phyloP scores from a whole-genome alignment of 2,113 vertebrate genomes.

The Oceanodroma tethys region DNA sequence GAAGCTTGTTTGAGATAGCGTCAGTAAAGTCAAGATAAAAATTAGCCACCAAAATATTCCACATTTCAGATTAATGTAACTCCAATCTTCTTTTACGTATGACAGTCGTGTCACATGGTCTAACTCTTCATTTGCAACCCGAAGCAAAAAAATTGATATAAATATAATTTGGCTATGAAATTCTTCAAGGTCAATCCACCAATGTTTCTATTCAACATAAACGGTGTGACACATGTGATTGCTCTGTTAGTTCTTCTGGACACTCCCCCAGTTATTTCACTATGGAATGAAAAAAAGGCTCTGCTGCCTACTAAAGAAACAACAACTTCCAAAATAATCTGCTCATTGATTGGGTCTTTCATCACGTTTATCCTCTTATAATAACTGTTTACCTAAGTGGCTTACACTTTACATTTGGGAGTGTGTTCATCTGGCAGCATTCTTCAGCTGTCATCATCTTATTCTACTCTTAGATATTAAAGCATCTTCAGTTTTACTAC shows the following conservation, averaged over 20 bases:
- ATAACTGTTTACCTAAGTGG: not conserved
- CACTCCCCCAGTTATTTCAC: not conserved
- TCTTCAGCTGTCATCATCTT: not conserved
- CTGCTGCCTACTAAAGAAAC: not conserved
- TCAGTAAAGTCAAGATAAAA: not conserved
- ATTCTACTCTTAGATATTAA: not conserved
- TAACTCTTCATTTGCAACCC: not conserved
- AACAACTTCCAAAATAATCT: not conserved
- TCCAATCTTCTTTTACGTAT: not conserved
- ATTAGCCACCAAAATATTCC: not conserved
- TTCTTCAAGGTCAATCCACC: not conserved
- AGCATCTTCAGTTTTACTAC: not conserved
- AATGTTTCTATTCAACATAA: not conserved
- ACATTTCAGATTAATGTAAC: not conserved
- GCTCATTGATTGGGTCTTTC: not conserved
- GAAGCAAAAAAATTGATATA: not conserved
- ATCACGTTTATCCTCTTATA: not conserved
- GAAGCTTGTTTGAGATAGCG: not conserved
- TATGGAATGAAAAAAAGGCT: not conserved
- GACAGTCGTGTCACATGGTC: fast-evolving
- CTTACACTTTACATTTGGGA: not conserved
- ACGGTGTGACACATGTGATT: not conserved
- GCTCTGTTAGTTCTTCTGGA: not conserved
- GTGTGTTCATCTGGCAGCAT: not conserved
- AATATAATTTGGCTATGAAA: not conserved